These are phyloP conservation scores for Nasonia longicornis DNA, from an alignment of 1,140 invertebrate species.

Conservation along the genomic window DNA sequence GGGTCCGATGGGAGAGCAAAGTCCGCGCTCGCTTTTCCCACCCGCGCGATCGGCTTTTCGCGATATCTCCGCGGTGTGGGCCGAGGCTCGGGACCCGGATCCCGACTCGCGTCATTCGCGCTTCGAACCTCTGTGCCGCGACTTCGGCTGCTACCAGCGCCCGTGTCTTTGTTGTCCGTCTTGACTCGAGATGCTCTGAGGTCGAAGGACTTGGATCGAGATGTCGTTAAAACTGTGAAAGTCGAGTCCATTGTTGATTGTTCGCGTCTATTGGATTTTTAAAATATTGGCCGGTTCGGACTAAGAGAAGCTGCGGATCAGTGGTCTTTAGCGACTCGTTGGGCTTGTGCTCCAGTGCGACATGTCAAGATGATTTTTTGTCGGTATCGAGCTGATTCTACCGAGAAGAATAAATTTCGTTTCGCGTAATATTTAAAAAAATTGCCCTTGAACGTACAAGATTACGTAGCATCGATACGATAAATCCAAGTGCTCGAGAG, in stretches of 20 bases:
- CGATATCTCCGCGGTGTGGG: background rate
- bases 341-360: background rate
- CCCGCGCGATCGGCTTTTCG: background rate
- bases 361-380: background rate
- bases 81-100: background rate
- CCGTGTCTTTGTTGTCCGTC: background rate
- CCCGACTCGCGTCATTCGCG: conserved; percentile 1
- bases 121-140: background rate
- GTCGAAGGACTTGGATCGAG: background rate
- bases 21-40: conserved; percentile 26
- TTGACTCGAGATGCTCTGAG: background rate
- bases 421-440: background rate
- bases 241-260: background rate
- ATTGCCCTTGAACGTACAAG: background rate
- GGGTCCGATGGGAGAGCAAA: background rate
- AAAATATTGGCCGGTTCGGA: background rate
- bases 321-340: too few relatives aligned
- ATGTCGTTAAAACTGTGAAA: background rate
- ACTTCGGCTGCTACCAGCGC: background rate
- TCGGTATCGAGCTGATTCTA: background rate
- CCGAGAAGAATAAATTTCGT: background rate
- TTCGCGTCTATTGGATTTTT: background rate
- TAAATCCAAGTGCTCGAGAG: too few relatives aligned
- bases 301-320: too few relatives aligned
- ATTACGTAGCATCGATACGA: background rate